Base-by-base conservation (phyloP, 2,113 vertebrate genomes). In the Gambusia holbrooki region DNA sequence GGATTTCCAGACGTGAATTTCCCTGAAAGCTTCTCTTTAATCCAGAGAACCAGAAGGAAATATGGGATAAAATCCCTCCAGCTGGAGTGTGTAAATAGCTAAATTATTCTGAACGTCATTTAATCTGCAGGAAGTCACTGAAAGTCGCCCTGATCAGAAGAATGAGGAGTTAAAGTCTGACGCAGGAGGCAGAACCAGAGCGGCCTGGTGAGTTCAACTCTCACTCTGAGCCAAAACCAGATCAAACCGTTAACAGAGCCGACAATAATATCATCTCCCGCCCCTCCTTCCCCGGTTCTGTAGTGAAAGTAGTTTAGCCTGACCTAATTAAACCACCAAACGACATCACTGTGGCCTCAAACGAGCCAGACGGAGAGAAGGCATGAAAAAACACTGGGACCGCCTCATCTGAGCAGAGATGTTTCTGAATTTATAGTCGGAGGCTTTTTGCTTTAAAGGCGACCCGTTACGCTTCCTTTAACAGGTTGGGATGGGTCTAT, bases 261-360 rank as follows among this genome's bases (percentile, higher is more conserved):
- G 81, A 84, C 73, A 85, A 81, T 80, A 72, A 81, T 79, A 73
- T 75, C 54, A 84, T 58, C 72, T 76, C 78, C 64, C 65, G 67
- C 62, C 74, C 76, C 80, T 70, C 82, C 60, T 75, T 73, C 51
- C 25, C 51, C 51, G 8, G 6, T 80, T 73, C 80, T 88, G 71
- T 68, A 82, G 83, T 88, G 76, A 70, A 88, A 85, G 88, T 84
- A 90, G 88, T 91, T 90, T 85, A 78, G 82, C 79, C 83, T 89
- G 91, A 89, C 92, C 91, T 88, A 79, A 87, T 91, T 90, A 88
- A 84, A 88, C 86, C 85, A 86, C 83, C 75, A 73, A 87, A 54
- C 84, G 72, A 89, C 79, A 69, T 87, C 72, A 74, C 66, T 37
- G 63, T 83, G 82, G 84, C 88, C 84, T 89, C 69, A 86, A 88